These are phyloP conservation scores for Phaenicophaeus curvirostris DNA, from an alignment of 2,797 vertebrate genomes.

Conservation along the genomic window DNA sequence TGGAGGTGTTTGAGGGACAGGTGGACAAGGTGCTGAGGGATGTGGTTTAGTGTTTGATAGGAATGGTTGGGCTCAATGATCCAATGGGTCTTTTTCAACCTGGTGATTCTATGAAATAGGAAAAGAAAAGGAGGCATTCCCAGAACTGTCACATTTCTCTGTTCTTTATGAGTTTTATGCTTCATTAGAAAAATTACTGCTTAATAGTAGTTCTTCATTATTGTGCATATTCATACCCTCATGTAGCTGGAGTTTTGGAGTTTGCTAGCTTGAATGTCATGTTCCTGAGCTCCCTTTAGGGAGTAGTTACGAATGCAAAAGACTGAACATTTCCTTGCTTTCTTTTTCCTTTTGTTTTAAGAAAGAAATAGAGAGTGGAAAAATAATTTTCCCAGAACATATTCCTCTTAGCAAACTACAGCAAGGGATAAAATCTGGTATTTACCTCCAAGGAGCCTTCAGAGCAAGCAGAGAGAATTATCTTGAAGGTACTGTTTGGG, in stretches of 20 bases:
- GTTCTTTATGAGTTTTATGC: neutral
- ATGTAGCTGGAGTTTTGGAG: neutral
- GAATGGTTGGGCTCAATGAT: too few species aligned
- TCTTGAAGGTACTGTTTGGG: constrained; percentile 93
- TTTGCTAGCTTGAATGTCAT: neutral
- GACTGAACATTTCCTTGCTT: neutral
- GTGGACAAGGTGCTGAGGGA: too few species aligned
- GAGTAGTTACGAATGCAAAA: neutral
- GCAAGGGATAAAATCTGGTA: constrained; percentile 90
- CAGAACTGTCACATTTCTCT: neutral
- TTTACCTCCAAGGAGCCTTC: constrained; percentile 92
- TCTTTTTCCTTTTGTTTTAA: constrained; percentile 46
- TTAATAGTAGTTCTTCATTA: neutral
- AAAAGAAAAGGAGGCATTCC: neutral
- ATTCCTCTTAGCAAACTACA: constrained; percentile 92
- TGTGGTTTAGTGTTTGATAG: too few species aligned
- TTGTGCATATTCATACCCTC: neutral
- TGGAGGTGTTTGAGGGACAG: too few species aligned
- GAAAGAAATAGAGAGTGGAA: constrained; percentile 89
- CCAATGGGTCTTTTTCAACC: too few species aligned
- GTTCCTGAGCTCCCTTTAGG: neutral
- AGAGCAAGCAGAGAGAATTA: constrained; percentile 95
- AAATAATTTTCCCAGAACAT: constrained; percentile 92
- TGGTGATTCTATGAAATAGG: too few species aligned
- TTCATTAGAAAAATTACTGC: neutral